Evolutionary conservation across 2,888 invertebrate species (phyloP), one percentile per base, ranked within the genome.

Genomic region (Belgica antarctica): DNA sequence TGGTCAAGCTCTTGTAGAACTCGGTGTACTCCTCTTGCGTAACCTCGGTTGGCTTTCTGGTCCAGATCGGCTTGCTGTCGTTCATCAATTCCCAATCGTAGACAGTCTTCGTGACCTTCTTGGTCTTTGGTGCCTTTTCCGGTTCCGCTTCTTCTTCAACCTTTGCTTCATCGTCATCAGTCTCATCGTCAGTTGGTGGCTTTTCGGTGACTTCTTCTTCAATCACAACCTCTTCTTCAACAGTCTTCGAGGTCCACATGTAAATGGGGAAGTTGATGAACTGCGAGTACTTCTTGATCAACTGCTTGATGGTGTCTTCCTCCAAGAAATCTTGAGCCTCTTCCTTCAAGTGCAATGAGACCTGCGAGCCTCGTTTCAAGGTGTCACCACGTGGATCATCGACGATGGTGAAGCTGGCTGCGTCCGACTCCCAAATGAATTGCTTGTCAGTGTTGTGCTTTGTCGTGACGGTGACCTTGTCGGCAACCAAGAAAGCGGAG

Each of bases 211-310:
- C 83, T 47, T 83, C 81, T 27, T 85, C 84, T 70, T 86, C 85
- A 24, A 82, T 70, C 0, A 87, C 85, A 74, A 89, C 89, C 76
- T 90, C 90, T 63, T 90, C 89, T 72, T 88, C 88, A 75, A 90
- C 85, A 34, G 88, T 88, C 82, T 82, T 83, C 75, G 85, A 84
- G 71, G 90, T 87, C 97, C 97, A 99, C 79, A 99, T 81, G 81
- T 90, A 90, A 79, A 99, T 99, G 72, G 95, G 94, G 86, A 99
- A 99, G 82, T 97, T 99, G 79, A 99, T 99, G 82, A 99, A 99
- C 83, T 99, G 98, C 3, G 96, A 96, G 82, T 99, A 99, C 81
- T 98, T 99, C 82, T 91, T 92, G 72, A 99, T 91, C 72, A 99
- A 84, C 75, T 89, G 88, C 76, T 89, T 89, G 74, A 99, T 85